phyloP scores from a whole-genome alignment of 1,140 invertebrate species.

The Diachasma alloeum region DNA sequence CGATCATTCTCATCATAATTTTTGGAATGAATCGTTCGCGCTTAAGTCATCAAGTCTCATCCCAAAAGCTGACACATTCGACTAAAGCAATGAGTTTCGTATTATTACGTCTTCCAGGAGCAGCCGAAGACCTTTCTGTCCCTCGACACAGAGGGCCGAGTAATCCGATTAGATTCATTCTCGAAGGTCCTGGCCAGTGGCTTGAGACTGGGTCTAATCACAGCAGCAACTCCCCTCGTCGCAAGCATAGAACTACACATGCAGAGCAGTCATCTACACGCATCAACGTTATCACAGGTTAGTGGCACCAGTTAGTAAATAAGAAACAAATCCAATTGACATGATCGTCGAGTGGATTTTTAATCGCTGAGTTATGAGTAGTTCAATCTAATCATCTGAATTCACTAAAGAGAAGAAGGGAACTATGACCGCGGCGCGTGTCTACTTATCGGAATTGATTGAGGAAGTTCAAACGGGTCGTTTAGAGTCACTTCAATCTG shows the following conservation, averaged over 20 bases:
- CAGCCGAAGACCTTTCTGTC: slow-evolving; percentile 76
- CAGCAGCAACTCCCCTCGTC: slow-evolving; percentile 72
- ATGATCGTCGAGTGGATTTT: not conserved
- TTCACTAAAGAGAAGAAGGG: not conserved
- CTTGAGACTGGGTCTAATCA: slow-evolving; percentile 76
- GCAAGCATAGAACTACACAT: slow-evolving; percentile 73
- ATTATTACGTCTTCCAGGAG: slow-evolving; percentile 50
- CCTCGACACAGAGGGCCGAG: slow-evolving; percentile 78
- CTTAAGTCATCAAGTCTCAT: too few species aligned
- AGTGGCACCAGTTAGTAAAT: slow-evolving; percentile 35
- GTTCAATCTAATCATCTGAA: not conserved
- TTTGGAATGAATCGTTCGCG: too few species aligned
- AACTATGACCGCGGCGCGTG: slow-evolving; percentile 44
- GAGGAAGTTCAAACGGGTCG: not conserved
- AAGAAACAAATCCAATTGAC: not conserved
- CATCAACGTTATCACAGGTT: slow-evolving; percentile 79
- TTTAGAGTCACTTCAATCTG: not conserved
- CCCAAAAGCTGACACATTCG: too few species aligned
- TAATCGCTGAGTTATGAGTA: not conserved
- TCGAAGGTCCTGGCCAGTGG: slow-evolving; percentile 81
- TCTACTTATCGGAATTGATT: slow-evolving; percentile 36
- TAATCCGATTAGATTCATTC: slow-evolving; percentile 81
- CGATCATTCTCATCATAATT: too few species aligned
- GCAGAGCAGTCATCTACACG: slow-evolving; percentile 77
- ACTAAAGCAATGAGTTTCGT: too few species aligned